Evolutionary conservation across 2,888 invertebrate species (phyloP).

Genomic region (Xestia xanthographa): DNA sequence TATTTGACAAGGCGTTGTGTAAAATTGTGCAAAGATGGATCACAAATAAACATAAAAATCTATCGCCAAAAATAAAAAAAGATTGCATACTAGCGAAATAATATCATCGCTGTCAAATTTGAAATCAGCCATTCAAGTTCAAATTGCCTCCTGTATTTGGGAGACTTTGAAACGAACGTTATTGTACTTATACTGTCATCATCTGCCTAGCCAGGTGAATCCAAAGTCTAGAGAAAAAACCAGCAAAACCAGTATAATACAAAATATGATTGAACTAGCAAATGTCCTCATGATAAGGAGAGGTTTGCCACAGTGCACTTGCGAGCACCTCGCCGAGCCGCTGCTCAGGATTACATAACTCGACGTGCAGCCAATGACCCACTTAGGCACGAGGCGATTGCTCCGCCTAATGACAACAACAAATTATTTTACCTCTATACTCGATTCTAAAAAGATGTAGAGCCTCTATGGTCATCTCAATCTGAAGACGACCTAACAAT

Average conservation of each 20-base stretch:
- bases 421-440: conserved; percentile 67
- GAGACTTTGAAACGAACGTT: not conserved
- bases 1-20: conserved; percentile 8
- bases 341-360: conserved; percentile 81
- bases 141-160: too few relatives aligned
- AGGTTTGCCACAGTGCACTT: conserved; percentile 61
- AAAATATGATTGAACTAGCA: conserved; percentile 62
- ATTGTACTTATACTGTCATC: not conserved
- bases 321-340: conserved; percentile 66
- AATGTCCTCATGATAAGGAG: conserved; percentile 67
- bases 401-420: conserved; percentile 80
- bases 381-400: conserved; percentile 79
- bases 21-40: conserved; percentile 19
- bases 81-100: conserved; percentile 5
- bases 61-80: not conserved
- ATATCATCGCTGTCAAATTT: conserved; percentile 1
- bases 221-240: too few relatives aligned
- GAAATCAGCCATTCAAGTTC: not conserved
- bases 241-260: conserved; percentile 62
- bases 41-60: not conserved
- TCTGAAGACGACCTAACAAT: not conserved
- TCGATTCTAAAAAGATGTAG: conserved; percentile 40
- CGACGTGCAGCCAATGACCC: conserved; percentile 88
- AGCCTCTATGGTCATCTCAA: conserved; percentile 6
- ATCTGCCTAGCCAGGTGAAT: too few relatives aligned